A percentile compares a stretch with the other conserved stretches of the same genome.
phyloP scores from a whole-genome alignment of 1,140 invertebrate genomes.

The Hydropsyche tenuis region DNA sequence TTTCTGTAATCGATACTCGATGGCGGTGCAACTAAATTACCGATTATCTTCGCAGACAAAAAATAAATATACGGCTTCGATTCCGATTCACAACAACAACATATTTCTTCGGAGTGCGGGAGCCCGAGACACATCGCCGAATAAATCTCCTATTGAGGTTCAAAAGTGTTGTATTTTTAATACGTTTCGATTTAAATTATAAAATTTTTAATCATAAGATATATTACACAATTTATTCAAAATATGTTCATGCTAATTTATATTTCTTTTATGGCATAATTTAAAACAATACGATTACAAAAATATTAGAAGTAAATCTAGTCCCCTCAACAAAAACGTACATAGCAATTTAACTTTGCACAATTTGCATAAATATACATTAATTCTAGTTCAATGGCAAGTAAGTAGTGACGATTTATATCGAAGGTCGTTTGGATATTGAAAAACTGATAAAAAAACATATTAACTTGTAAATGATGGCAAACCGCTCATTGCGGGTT shows the following conservation, averaged over 20 bases:
- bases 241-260: too few relatives aligned
- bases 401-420: conserved; percentile 11
- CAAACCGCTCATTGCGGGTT: conserved; percentile 4
- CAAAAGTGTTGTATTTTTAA: too few relatives aligned
- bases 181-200: too few relatives aligned
- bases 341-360: conserved; percentile 4
- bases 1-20: conserved; percentile 33
- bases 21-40: conserved; percentile 9
- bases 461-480: conserved; percentile 9
- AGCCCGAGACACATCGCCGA: too few relatives aligned
- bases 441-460: conserved; percentile 4
- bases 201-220: too few relatives aligned
- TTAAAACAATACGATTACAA: too few relatives aligned
- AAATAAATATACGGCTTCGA: conserved; percentile 12
- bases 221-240: too few relatives aligned
- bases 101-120: neutral
- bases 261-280: too few relatives aligned
- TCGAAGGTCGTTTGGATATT: conserved; percentile 7
- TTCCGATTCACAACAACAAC: neutral
- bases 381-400: conserved; percentile 25
- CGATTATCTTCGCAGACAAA: conserved; percentile 20
- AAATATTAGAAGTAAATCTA: too few relatives aligned
- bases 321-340: too few relatives aligned
- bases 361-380: conserved; percentile 24
- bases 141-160: too few relatives aligned